Base-by-base conservation (phyloP, 2,888 invertebrate genomes). In the Ametastegia equiseti region DNA sequence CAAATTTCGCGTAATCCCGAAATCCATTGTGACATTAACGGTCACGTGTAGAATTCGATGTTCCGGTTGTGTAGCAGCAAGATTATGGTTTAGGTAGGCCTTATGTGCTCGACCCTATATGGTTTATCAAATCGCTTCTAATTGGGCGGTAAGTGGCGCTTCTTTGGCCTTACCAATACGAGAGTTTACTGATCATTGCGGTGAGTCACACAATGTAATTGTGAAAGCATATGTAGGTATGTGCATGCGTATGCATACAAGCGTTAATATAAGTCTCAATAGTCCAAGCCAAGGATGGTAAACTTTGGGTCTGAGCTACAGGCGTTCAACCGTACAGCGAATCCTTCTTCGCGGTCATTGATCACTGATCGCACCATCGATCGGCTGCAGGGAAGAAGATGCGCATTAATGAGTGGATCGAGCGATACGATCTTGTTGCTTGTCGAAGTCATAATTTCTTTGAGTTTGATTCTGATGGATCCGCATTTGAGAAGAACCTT, bases 301-400 rank as follows among this genome's bases (percentile, higher is more conserved):
- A 71, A 30, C n/a, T n/a, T n/a, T n/a, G n/a, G 42, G 42, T 33
- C 6, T 7, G n/a, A 63, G 33, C 42, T 27, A 42, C 23, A 27
- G 45, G 45, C 71, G 42, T 71, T 27, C 27, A 71, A 30, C n/a
- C 45, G 27, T 71, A 45, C 27, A 71, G 27, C 71, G 15, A 71
- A 71, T 47, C 71, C 45, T 9, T 42, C 47, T 27, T 47, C 71
- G 71, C 71, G 71, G 71, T 45, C 71, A 71, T 71, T 71, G 71
- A 71, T 71, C 45, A 71, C 71, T 27, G 36, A 67, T 71, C 71
- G n/a, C n/a, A n/a, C n/a, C 27, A n/a, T 47, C 30, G 47, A 71
- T 71, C 71, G 27, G 45, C n/a, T 71, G 27, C 11, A 47, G 23
- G 9, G 6, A 15, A 71, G 71, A 45, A 71, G n/a, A 45, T 15